Evolutionary conservation across 2,888 invertebrate species (phyloP), one percentile per base, ranked within the genome.

Genomic region (Polylopha cassiicola): DNA sequence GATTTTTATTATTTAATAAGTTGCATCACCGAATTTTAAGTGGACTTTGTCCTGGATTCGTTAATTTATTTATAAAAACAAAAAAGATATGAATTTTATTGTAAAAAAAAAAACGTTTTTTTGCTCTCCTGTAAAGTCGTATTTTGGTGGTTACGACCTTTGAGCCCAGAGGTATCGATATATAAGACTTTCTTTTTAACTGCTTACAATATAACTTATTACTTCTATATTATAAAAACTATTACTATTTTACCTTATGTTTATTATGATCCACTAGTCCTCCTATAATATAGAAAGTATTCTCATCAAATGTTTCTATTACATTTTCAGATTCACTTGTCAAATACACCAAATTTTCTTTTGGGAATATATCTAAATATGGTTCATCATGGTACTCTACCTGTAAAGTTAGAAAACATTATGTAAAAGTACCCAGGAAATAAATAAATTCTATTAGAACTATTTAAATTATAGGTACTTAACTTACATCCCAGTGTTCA

Each of bases 261-360:
- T 92, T 89, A 80, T 99, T 99, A 69, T 99, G 99, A 81, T 99
- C 99, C 0, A 99, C 97, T 26, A 99, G 82, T 14, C 98, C 99
- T 22, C 99, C 99, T 69, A 99, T 98, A 31, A 99, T 90, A 65
- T 99, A 99, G 27, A 92, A 89, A 64, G 92, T 92, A 46, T 91
- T 88, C 11, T 92, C 89, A 53, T 94, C 91, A 57, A 97, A 86
- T 34, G 75, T 72, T 39, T 89, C 88, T 48, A 99, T 88, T 3
- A 95, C 78, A 81, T 95, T 95, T 28, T 95, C 92, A 7, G 98
- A 98, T 73, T 99, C 99, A 73, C 97, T 96, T 3, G 94, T 93
- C 50, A 99, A 87, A 77, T 99, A 99, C 1, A 98, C 89, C 36
- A 99, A 76, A 51, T 93, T 90, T 2, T 93, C 89, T 61, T 91